Base-by-base conservation (phyloP, 92 coral and sea anemone genomes). In the Palythoa grandis region DNA sequence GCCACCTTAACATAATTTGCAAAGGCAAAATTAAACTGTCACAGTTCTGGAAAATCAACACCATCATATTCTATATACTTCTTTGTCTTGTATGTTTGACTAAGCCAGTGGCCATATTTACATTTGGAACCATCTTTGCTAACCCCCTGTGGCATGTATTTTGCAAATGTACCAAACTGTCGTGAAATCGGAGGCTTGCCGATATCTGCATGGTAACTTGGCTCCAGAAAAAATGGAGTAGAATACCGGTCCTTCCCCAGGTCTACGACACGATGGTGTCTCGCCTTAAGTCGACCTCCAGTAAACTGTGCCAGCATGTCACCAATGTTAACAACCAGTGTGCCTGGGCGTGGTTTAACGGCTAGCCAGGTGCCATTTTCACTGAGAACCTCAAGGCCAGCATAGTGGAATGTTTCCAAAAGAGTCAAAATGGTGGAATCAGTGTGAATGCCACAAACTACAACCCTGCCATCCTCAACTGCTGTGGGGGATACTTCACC, bases 141-240 rank as follows among this genome's bases (percentile, higher is more conserved):
- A 24, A 79, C 73, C 29, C 84, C 84, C 43, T 79, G 84, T 12
- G 73, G 84, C 84, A 63, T 65, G 60, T 65, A 79, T 79, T 63
- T 79, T 50, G 24, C 38, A 25, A 79, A 15, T 39, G 72, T 4
- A 2, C 37, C 22, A 38, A 19, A 47, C 58, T 61, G 56, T 20
- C 39, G 84, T 38, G 84, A 79, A 79, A 79, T 43, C n/a, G 73
- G 84, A 3, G 84, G 84, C 61, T 83, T 85, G 57, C 83, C 83
- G 38, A 89, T 85, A 61, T 89, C 87, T 66, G 78, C 88, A 85
- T 84, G 86, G 79, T 84, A 89, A 76, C 78, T 87, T 77, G 90
- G 93, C 50, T 90, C 93, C 66, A 90, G 67, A 23, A 90, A 90
- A 61, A 69, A 90, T 53, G 93, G 87, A 24, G 83, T 90, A 52